Percentiles rank a stretch among this genome's conserved stretches.
phyloP scores from a whole-genome alignment of 2,797 vertebrate genomes.

The Gymnothorax reevesii region DNA sequence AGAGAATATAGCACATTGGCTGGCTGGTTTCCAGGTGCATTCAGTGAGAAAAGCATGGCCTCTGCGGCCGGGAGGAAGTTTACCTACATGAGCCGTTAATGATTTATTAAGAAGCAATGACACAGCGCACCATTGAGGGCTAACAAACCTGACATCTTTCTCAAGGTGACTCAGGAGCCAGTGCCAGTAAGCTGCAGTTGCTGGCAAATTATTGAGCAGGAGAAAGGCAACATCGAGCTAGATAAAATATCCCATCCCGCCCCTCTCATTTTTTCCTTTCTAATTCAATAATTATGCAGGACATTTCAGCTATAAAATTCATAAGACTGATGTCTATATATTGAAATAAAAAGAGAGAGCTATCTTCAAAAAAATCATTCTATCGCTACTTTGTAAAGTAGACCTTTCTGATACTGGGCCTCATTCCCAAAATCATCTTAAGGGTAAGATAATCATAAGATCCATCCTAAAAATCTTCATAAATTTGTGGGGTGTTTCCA shows the following conservation, averaged over 20 bases:
- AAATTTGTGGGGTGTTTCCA: no score
- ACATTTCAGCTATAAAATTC: background rate
- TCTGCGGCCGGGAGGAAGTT: constrained; percentile 49
- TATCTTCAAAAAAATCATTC: background rate
- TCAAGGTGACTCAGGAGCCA: constrained; percentile 47
- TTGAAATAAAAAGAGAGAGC: background rate
- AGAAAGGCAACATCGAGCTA: constrained; percentile 10
- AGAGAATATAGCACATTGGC: constrained; percentile 18
- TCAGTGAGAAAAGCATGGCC: constrained; percentile 35
- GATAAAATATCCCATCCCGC: constrained; percentile 1
- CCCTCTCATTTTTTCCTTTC: background rate
- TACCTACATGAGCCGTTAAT: constrained; percentile 55
- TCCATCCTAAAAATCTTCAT: no score
- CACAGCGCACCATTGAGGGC: constrained; percentile 37
- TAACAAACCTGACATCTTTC: constrained; percentile 52
- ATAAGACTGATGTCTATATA: background rate
- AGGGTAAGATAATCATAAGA: no score
- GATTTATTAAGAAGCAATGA: constrained; percentile 61
- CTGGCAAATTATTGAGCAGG: constrained; percentile 34
- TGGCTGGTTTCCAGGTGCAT: constrained; percentile 38
- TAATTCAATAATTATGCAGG: background rate
- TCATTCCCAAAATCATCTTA: no score
- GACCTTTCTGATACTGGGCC: no score
- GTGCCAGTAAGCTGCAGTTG: constrained; percentile 28
- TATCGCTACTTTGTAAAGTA: no score